Evolutionary conservation across 2,888 invertebrate species (phyloP).

Genomic region (Sarcophaga variegata): DNA sequence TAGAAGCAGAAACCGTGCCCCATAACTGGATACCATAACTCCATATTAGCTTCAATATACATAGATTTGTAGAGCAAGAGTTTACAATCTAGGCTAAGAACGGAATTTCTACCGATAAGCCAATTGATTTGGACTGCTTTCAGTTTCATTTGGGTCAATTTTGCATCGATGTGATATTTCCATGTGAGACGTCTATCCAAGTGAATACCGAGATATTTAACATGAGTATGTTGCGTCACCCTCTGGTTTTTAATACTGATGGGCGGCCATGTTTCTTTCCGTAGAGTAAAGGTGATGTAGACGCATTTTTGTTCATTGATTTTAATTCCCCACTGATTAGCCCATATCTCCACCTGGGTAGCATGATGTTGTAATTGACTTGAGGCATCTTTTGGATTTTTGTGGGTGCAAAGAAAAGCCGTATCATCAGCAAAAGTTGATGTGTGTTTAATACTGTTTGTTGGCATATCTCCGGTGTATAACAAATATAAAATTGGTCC

Average conservation of each 20-base stretch:
- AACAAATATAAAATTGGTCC: background rate
- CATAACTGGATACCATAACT: too few species aligned
- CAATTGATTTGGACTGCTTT: too few species aligned
- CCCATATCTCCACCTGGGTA: background rate
- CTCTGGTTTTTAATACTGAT: background rate
- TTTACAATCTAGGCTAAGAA: too few species aligned
- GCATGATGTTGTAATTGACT: background rate
- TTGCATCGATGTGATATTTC: too few species aligned
- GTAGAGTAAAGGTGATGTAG: background rate
- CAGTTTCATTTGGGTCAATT: too few species aligned
- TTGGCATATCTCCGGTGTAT: conserved; percentile 12
- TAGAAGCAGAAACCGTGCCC: too few species aligned
- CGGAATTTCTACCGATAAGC: too few species aligned
- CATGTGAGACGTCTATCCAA: background rate
- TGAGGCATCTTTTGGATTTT: background rate
- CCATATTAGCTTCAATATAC: too few species aligned
- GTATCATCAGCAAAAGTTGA: background rate
- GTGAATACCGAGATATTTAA: background rate
- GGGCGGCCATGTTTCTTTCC: background rate
- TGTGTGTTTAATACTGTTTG: background rate
- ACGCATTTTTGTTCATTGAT: background rate
- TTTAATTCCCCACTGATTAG: background rate
- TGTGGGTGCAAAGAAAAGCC: too few species aligned
- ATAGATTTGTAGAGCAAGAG: too few species aligned
- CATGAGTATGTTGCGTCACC: background rate